Evolutionary conservation across 1,140 invertebrate species (phyloP).

Genomic region (Lepidostoma basale): DNA sequence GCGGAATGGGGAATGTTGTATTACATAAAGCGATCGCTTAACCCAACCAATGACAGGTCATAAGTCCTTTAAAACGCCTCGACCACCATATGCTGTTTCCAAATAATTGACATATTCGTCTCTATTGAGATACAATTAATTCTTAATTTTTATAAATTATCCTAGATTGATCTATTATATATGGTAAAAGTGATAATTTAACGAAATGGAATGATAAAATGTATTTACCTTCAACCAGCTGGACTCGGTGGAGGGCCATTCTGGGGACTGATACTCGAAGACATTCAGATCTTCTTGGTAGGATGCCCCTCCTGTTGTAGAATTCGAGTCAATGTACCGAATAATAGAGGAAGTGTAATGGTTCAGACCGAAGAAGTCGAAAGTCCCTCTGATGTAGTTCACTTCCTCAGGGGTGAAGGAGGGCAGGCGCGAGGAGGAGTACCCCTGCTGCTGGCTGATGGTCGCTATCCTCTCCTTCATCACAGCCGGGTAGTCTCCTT

Average conservation of each 20-base stretch:
- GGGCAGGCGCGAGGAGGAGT: conserved; percentile 62
- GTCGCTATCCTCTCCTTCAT: conserved; percentile 63
- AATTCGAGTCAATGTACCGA: conserved; percentile 34
- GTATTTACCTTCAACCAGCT: conserved; percentile 70
- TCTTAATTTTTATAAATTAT: too few relatives aligned
- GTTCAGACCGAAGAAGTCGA: conserved; percentile 69
- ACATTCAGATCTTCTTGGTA: conserved; percentile 5
- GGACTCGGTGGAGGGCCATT: conserved; percentile 63
- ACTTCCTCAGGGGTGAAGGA: conserved; percentile 63
- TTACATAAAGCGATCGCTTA: too few relatives aligned
- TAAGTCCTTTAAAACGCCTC: too few relatives aligned
- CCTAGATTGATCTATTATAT: too few relatives aligned
- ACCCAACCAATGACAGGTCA: too few relatives aligned
- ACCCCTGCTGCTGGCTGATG: conserved; percentile 64
- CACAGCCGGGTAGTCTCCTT: conserved; percentile 68
- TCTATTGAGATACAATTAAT: too few relatives aligned
- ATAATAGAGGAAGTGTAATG: conserved; percentile 62
- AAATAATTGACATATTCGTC: too few relatives aligned
- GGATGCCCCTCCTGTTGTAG: background rate
- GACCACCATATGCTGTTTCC: too few relatives aligned
- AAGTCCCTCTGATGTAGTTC: conserved; percentile 61
- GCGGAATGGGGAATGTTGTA: too few relatives aligned
- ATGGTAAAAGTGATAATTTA: too few relatives aligned
- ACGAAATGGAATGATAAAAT: too few relatives aligned
- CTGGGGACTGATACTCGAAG: background rate